Evolutionary conservation across 2,113 vertebrate genomes (phyloP), one percentile per base, ranked within the genome.

Genomic region (Rhea americana): DNA sequence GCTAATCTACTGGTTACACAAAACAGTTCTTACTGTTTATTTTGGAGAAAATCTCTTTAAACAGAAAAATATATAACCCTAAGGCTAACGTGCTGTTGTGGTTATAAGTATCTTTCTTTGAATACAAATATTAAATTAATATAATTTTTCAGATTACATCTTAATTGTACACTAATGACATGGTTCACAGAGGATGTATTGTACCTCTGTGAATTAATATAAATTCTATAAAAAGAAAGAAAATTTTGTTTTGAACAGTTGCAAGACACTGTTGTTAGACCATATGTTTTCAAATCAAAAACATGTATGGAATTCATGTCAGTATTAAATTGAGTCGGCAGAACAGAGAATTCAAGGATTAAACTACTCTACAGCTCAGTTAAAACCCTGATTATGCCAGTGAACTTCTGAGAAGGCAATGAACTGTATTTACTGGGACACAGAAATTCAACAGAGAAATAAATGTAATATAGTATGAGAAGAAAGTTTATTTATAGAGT

Each of bases 271-370:
- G 55, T 82, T 90, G 73, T 89, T 73, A 76, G 19, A 91, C 50
- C 77, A 94, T 18, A 32, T 83, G 86, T 94, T 94, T 95, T 95
- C 66, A 75, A 71, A 96, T 91, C 13, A 32, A 50, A 95, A 93
- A 58, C 81, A 25, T 35, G 41, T 88, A 22, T 94, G 87, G 79
- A 94, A 97, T 97, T 96, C 79, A 58, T 71, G 79, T 93, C 78
- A 82, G 19, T 59, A 9, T 90, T 22, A 63, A 89, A 28, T 79
- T 50, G 37, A 66, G 43, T 39, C 72, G 93, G n/a, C 58, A 91
- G 87, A 77, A 66, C 70, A 79, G 65, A 82, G 39, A 87, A 66
- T 89, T 91, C 51, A 89, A 90, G 30, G 51, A 91, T 92, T 93
- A 79, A 75, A 70, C 25, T 72, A 11, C 77, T 70, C n/a, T 89